A percentile compares a stretch with the other conserved stretches of the same genome.
phyloP scores from a whole-genome alignment of 2,797 vertebrate species.

The Enteromius trimaculatus region DNA sequence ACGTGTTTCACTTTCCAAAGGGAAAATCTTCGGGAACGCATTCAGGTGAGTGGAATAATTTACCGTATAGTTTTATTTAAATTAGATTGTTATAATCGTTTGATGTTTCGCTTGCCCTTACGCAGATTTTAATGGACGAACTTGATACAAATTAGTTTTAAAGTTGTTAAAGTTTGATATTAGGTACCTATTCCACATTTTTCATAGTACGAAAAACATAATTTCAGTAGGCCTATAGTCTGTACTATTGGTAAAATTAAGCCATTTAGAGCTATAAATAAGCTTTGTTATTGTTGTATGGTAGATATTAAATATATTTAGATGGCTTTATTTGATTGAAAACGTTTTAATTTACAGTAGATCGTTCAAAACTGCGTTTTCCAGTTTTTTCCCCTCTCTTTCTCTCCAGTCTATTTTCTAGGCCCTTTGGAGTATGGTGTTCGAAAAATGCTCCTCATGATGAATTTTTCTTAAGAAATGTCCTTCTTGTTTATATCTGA shows the following conservation, averaged over 20 bases:
- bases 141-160: not conserved
- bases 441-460: no score
- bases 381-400: not conserved
- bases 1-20: slow-evolving; percentile 34
- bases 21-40: not conserved
- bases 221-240: not conserved
- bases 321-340: not conserved
- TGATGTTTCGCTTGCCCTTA: not conserved
- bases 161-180: not conserved
- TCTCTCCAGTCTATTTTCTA: not conserved
- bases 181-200: not conserved
- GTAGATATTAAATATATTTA: not conserved
- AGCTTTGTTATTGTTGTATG: not conserved
- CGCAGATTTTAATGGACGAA: not conserved
- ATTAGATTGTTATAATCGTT: not conserved
- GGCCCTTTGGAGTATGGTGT: not conserved
- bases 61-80: not conserved
- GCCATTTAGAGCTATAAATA: not conserved
- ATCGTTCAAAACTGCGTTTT: not conserved
- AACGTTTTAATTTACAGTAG: not conserved
- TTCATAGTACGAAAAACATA: not conserved
- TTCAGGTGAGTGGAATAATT: slow-evolving; percentile 17
- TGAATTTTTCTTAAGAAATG: not conserved
- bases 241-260: not conserved
- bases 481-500: not conserved